Evolutionary conservation across 2,113 vertebrate species (phyloP).

Genomic region (Nyctibius bracteatus): DNA sequence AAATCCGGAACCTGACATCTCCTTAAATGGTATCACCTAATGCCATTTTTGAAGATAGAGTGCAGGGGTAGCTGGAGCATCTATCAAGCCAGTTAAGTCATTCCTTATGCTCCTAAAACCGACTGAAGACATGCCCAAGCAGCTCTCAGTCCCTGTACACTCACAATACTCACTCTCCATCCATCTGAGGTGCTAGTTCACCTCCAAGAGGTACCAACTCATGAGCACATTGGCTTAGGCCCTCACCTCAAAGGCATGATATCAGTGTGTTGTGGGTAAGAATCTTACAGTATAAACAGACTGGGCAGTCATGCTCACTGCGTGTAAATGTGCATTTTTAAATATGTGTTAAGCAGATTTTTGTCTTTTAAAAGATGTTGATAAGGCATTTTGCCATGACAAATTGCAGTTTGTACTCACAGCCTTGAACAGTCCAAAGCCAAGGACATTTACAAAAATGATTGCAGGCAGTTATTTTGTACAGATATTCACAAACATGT

Average conservation of each 20-base stretch:
- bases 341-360: neutral
- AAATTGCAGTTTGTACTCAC: neutral
- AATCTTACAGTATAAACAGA: neutral
- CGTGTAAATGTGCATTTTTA: neutral
- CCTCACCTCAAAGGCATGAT: neutral
- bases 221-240: neutral
- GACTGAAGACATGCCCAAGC: neutral
- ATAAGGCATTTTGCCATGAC: neutral
- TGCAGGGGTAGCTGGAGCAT: neutral
- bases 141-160: neutral
- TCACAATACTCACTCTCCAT: neutral
- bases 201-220: neutral
- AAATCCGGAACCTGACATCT: no score
- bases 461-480: neutral
- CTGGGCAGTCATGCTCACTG: rapidly evolving
- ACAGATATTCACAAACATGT: neutral
- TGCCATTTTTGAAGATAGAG: neutral
- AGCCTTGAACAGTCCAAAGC: neutral
- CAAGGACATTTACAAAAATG: neutral
- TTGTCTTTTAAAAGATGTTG: neutral
- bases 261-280: neutral
- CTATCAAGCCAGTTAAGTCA: neutral
- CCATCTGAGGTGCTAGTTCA: neutral
- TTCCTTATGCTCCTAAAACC: neutral
- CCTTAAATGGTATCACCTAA: neutral